phyloP scores from a whole-genome alignment of 2,888 invertebrate species.

The Catocala sponsa region DNA sequence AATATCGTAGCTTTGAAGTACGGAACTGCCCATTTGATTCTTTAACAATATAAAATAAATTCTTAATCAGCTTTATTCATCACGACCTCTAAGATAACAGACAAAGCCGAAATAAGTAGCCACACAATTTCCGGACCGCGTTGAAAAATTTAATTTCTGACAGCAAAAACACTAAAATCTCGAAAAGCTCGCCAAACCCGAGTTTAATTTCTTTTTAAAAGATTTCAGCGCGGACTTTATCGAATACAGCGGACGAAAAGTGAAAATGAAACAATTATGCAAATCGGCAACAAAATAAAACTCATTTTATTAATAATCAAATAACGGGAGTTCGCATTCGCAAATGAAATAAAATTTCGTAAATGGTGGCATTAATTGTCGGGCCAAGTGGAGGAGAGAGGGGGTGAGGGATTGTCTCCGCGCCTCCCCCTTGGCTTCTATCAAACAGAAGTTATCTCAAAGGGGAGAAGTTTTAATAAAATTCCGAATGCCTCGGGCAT shows the following conservation, averaged over 20 bases:
- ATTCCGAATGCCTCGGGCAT: constrained; percentile 80
- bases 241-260: constrained; percentile 71
- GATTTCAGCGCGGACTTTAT: constrained; percentile 71
- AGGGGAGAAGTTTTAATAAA: constrained; percentile 87
- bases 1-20: no score
- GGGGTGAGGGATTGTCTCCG: constrained; percentile 43
- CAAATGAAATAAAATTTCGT: constrained; percentile 83
- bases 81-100: no score
- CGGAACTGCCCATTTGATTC: no score
- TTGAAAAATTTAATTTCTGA: constrained; percentile 53
- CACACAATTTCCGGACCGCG: constrained; percentile 46
- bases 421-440: constrained; percentile 70
- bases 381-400: constrained; percentile 44
- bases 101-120: constrained; percentile 34
- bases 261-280: constrained; percentile 86
- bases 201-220: constrained; percentile 80
- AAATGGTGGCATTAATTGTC: constrained; percentile 84
- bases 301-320: constrained; percentile 86
- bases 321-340: constrained; percentile 81
- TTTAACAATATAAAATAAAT: no score
- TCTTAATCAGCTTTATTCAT: neutral
- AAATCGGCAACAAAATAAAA: constrained; percentile 85
- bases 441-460: constrained; percentile 85
- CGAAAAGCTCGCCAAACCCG: constrained; percentile 58
- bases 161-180: constrained; percentile 63